Conservation (phyloP, 2,888 invertebrate genomes). For the Cybosia mesomella region DNA sequence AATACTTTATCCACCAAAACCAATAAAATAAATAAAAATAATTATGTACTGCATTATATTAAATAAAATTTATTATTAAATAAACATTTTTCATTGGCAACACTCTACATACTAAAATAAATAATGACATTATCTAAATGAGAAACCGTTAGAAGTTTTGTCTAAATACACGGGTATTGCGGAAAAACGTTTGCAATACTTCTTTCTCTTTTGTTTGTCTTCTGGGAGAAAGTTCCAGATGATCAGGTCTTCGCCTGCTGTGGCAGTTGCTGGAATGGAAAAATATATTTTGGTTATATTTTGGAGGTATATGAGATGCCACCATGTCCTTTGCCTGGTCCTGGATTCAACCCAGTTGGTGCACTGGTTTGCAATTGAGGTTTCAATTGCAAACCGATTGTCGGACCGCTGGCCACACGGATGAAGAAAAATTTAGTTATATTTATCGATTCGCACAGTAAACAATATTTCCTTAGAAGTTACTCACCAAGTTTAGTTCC, state of each 20-base stretch:
- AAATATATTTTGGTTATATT: not conserved
- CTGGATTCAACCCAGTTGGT: too few relatives aligned
- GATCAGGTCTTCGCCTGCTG: slow-evolving; percentile 78
- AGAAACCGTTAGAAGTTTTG: slow-evolving; percentile 59
- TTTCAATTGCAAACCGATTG: too few relatives aligned
- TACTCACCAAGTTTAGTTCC: slow-evolving; percentile 80
- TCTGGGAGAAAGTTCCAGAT: slow-evolving; percentile 84
- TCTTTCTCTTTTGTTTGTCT: slow-evolving; percentile 61
- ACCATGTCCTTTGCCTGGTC: too few relatives aligned
- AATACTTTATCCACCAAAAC: not conserved
- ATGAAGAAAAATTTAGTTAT: too few relatives aligned
- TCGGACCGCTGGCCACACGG: too few relatives aligned
- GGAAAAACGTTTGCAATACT: slow-evolving; percentile 59
- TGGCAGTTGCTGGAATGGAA: slow-evolving; percentile 74
- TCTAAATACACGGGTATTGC: slow-evolving; percentile 72
- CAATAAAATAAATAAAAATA: not conserved
- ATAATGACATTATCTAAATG: slow-evolving; percentile 56
- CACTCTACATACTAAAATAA: slow-evolving; percentile 17
- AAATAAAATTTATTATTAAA: slow-evolving; percentile 43
- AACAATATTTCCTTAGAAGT: too few relatives aligned
- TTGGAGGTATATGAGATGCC: too few relatives aligned
- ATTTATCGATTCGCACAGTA: too few relatives aligned
- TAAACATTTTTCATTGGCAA: slow-evolving; percentile 36
- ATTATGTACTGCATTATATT: not conserved
- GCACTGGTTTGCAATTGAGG: too few relatives aligned